Base-by-base conservation (phyloP, 2,888 invertebrate species). In the Drosophila monieri region DNA sequence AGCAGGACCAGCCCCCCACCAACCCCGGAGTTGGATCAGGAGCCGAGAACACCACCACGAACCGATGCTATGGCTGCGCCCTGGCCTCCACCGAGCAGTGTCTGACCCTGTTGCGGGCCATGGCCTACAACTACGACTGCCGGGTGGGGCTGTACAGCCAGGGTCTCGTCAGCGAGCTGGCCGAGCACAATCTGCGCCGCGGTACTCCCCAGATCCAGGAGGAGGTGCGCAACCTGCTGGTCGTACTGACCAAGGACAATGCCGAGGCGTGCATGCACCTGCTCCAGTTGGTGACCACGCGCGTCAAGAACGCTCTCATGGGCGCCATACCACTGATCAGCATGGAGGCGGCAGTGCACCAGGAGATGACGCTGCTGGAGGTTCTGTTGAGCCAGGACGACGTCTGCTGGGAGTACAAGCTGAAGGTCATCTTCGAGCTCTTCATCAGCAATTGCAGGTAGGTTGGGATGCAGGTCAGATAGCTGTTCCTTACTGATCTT, bases 81-180 rank as follows among this genome's bases (percentile, higher is more conserved):
- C 94, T 97, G 58, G 95, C 98, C 1, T 97, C 98, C 41, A 97
- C 98, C 0, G 97, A 98, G 90, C 98, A 98, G 90, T 99, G 98
- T 90, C 93, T 99, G 30, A 98, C 98, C 0, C 92, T 99, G 46
- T 92, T 99, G 52, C 94, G 98, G 41, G 98, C 98, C 32, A 93
- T 99, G 78, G 97, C 98, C 5, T 96, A 95, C 6, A 96, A 95
- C 85, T 93, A 94, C 1, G 94, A 94, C 3, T 95, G 96, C 25
- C 94, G 97, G 62, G 93, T 95, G 67, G 94, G 95, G 0, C 92
- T 97, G 2, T 97, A 97, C 85, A 94, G 95, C 49, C 96, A 96
- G 91, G 98, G 98, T 0, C 93, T 98, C 27, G 96, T 98, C 18
- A 95, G 96, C 81, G 97, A 98, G 89, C 92, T 98, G 18, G 96